Conservation (phyloP, 1,140 invertebrate genomes). For the Lasioglossum albipes region DNA sequence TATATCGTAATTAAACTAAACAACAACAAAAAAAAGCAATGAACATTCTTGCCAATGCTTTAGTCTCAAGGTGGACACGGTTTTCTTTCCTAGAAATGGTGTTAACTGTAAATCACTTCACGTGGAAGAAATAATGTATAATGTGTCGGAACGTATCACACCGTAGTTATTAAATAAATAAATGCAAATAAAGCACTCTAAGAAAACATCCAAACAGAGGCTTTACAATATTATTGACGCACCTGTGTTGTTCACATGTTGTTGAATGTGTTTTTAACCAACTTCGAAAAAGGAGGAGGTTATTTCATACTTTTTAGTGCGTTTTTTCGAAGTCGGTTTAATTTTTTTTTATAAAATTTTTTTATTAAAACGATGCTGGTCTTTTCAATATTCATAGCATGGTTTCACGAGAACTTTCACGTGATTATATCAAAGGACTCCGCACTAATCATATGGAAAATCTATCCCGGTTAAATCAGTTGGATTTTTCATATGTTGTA, state of each 20-base stretch:
- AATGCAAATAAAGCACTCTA: constrained; percentile 56
- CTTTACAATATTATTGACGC: not conserved
- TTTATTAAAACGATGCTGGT: too few species aligned
- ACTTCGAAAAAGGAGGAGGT: too few species aligned
- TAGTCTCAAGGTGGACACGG: constrained; percentile 36
- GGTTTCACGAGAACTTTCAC: too few species aligned
- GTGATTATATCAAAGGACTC: too few species aligned
- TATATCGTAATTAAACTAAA: not conserved
- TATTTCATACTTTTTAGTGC: too few species aligned
- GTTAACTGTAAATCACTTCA: constrained; percentile 39
- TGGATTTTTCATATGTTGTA: too few species aligned
- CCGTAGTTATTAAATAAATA: constrained; percentile 47
- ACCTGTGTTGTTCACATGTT: not conserved
- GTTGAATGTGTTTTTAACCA: too few species aligned
- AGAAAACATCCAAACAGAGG: constrained; percentile 29
- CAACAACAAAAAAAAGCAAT: constrained; percentile 41
- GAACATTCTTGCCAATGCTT: constrained; percentile 61
- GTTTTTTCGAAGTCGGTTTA: too few species aligned
- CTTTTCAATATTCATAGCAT: too few species aligned
- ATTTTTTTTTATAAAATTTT: too few species aligned
- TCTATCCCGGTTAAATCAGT: too few species aligned
- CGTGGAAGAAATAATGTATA: constrained; percentile 32
- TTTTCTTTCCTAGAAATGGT: constrained; percentile 36
- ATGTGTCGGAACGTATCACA: constrained; percentile 35
- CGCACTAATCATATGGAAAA: too few species aligned